Conservation (phyloP, 2,888 invertebrate species). For the Tetrapedia diversipes region DNA sequence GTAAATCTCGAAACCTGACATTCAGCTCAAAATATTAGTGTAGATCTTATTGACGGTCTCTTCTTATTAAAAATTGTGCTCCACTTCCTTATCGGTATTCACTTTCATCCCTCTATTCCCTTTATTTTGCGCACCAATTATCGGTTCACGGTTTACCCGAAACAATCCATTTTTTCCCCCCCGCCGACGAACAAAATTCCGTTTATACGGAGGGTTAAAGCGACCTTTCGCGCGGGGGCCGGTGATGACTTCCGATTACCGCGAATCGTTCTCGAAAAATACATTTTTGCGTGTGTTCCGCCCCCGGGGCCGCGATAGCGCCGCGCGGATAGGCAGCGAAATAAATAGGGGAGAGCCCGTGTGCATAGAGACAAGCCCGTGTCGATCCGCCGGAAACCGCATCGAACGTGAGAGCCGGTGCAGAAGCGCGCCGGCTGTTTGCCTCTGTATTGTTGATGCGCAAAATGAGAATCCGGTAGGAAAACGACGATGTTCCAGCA, state of each 20-base stretch:
- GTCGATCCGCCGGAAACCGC: constrained; percentile 41
- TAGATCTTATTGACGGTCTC: too few species aligned
- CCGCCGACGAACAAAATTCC: constrained; percentile 40
- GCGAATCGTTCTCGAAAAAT: constrained; percentile 56
- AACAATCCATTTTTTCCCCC: too few species aligned
- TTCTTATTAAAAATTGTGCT: too few species aligned
- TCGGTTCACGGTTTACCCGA: too few species aligned
- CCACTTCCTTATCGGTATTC: too few species aligned
- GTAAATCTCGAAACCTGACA: too few species aligned
- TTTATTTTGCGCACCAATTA: too few species aligned
- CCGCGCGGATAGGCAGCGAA: constrained; percentile 21
- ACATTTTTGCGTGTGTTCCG: constrained; percentile 49
- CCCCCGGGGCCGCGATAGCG: constrained; percentile 37
- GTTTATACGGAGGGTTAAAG: too few species aligned
- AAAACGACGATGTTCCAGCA: constrained; percentile 44
- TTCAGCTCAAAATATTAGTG: too few species aligned
- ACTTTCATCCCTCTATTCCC: too few species aligned
- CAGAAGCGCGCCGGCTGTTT: constrained; percentile 12
- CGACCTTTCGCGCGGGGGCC: constrained; percentile 35
- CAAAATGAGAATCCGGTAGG: constrained; percentile 58
- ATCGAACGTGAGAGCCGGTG: constrained; percentile 35
- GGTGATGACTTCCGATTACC: constrained; percentile 58
- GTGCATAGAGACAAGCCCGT: constrained; percentile 38
- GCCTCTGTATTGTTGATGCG: constrained; percentile 43
- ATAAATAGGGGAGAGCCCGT: constrained; percentile 39